phyloP scores from a whole-genome alignment of 2,113 vertebrate genomes.

The Todiramphus saurophagus region DNA sequence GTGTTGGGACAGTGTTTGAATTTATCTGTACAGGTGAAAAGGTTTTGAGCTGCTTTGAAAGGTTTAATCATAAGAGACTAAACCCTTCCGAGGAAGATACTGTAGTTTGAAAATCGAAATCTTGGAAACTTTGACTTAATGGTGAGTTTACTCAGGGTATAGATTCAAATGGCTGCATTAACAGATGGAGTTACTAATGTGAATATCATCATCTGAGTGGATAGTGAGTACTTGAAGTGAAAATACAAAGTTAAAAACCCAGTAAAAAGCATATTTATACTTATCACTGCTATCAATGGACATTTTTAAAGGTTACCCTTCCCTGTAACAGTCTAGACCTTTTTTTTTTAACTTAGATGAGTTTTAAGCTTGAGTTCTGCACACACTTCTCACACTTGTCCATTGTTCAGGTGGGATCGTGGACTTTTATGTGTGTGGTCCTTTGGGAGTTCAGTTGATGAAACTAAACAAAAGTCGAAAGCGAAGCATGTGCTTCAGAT shows the following conservation, averaged over 20 bases:
- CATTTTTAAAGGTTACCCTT: not conserved
- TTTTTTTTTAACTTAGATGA: not conserved
- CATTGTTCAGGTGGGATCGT: not conserved
- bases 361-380: not conserved
- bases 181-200: not conserved
- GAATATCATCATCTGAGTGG: not conserved
- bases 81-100: not conserved
- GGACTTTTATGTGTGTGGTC: not conserved
- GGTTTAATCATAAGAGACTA: not conserved
- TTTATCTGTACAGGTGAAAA: not conserved
- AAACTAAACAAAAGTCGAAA: not conserved
- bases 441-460: not conserved
- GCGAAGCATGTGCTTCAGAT: rapidly evolving
- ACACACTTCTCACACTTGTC: not conserved
- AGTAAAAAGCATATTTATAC: not conserved
- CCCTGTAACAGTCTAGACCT: not conserved
- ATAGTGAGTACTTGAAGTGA: not conserved
- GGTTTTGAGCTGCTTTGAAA: not conserved
- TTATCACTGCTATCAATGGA: not conserved
- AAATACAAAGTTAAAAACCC: not conserved
- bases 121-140: not conserved
- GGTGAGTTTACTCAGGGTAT: not conserved
- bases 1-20: not conserved
- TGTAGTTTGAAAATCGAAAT: not conserved
- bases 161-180: not conserved